Base-by-base conservation (phyloP, 2,888 invertebrate genomes). In the Epinotia demarniana region DNA sequence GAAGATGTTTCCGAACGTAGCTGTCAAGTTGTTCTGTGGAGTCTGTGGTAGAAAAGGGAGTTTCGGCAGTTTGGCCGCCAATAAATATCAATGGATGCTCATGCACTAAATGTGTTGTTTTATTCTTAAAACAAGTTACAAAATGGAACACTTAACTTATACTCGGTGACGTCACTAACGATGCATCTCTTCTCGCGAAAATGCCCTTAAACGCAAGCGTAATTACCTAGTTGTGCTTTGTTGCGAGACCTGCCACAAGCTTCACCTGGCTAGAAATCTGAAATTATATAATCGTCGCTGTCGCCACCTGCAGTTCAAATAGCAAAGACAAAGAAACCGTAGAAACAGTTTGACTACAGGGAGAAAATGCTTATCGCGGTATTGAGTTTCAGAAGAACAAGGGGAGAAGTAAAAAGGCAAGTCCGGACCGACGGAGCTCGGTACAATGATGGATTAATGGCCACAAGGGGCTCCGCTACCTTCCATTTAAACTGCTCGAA, bases 391-490 rank as follows among this genome's bases (percentile, higher is more conserved):
- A 60, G 49, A 66, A 55, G 61, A 75, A 67, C 18, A 46, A 67
- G 58, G 55, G 67, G 55, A 33, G 68, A 69, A 58, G 57, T 63
- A 70, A 76, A 73, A 69, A 70, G 69, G 66, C 76, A 57, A 72
- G 63, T 72, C 58, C 60, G 60, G 53, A 27, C 63, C 64, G 64
- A 18, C 57, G 73, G 77, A 75, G 66, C 72, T 73, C 82, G 80
- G 87, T 89, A 86, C 86, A 89, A 86, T 90, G 89, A 90, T 88
- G 85, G 89, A 91, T 90, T 89, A 90, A 89, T 87, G 83, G 84
- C 83, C 82, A 74, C 80, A 73, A 75, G 79, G 81, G 81, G 81
- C 77, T 73, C 18, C 64, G 78, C 80, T 78, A 79, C 79, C 81
- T 83, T 81, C 87, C 84, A 83, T 88, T 86, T 88, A 86, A 85